phyloP scores from a whole-genome alignment of 2,888 invertebrate genomes.

The Villa cingulata region DNA sequence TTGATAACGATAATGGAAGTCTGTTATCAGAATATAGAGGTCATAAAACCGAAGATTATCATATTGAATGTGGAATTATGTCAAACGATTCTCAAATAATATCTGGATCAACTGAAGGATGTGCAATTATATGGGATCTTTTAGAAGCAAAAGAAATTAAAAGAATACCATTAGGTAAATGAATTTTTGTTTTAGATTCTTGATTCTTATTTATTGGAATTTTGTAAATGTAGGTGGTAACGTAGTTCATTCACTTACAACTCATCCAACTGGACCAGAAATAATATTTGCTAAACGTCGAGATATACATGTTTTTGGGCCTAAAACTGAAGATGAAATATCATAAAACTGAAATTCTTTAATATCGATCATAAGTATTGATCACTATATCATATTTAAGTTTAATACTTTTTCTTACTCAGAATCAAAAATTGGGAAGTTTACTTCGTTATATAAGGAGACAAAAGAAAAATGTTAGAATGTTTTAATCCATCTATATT shows the following conservation, averaged over 20 bases:
- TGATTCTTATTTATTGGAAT: constrained; percentile 39
- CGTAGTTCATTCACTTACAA: constrained; percentile 63
- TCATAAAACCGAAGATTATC: constrained; percentile 68
- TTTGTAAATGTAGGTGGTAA: constrained; percentile 37
- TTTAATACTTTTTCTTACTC: too few relatives aligned
- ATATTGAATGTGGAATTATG: constrained; percentile 76
- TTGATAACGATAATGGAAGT: constrained; percentile 80
- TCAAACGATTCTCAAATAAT: constrained; percentile 72
- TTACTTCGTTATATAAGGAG: too few relatives aligned
- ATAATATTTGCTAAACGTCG: constrained; percentile 29
- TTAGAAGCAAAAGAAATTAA: constrained; percentile 52
- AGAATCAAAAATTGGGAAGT: too few relatives aligned
- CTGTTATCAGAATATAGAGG: constrained; percentile 67
- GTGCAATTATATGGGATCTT: constrained; percentile 60
- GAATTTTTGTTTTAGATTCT: constrained; percentile 27
- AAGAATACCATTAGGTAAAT: constrained; percentile 27
- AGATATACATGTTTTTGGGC: constrained; percentile 28
- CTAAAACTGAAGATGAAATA: background rate
- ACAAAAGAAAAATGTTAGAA: too few relatives aligned
- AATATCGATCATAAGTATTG: too few relatives aligned
- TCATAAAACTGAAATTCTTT: too few relatives aligned
- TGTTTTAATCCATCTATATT: too few relatives aligned
- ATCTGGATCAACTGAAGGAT: constrained; percentile 79
- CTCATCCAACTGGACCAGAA: constrained; percentile 53
- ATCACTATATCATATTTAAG: too few relatives aligned